Evolutionary conservation across 2,113 vertebrate genomes (phyloP), one percentile per base, ranked within the genome.

Genomic region (Gymnorhina tibicen): DNA sequence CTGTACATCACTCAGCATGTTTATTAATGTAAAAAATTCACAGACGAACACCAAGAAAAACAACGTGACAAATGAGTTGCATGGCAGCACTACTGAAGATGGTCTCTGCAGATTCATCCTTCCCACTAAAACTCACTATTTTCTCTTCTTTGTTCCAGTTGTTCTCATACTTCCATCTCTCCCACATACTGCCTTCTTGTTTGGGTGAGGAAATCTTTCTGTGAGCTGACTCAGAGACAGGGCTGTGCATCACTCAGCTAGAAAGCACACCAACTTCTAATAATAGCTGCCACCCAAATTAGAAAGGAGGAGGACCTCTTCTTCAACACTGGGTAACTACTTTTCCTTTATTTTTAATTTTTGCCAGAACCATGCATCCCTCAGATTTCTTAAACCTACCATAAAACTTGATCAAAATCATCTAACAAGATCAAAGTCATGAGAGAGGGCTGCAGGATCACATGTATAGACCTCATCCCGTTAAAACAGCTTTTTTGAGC

Each of bases 1-100:
- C 18, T 1, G 1, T 13, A 47, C 13, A 64, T 49, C 33, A 37
- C 26, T 47, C 49, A 77, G 35, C 5, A 52, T 0, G 0, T 35
- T 85, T 47, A 85, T 64, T 56, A 88, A 75, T 15, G 3, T 23
- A 46, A 72, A 53, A 30, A 82, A 83, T 74, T 77, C 37, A 73
- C 27, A 44, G 33, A 91, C 85, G 82, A 49, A 26, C 27, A 77
- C 39, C 4, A 13, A 62, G 26, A 53, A 63, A 70, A 89, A 22
- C 6, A 80, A 41, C 1, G 5, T 1, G 23, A 78, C 1, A 3
- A 62, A 8, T 46, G 52, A 87, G 20, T 46, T 59, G 13, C 14
- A 56, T 4, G 20, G 28, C 56, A 87, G 35, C 23, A 59, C 47
- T 63, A 82, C 2, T 2, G 1, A 91, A 66, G 26, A 58, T 11